These are phyloP conservation scores for Hassar affinis DNA, from an alignment of 2,113 vertebrate species.

Conservation along the genomic window DNA sequence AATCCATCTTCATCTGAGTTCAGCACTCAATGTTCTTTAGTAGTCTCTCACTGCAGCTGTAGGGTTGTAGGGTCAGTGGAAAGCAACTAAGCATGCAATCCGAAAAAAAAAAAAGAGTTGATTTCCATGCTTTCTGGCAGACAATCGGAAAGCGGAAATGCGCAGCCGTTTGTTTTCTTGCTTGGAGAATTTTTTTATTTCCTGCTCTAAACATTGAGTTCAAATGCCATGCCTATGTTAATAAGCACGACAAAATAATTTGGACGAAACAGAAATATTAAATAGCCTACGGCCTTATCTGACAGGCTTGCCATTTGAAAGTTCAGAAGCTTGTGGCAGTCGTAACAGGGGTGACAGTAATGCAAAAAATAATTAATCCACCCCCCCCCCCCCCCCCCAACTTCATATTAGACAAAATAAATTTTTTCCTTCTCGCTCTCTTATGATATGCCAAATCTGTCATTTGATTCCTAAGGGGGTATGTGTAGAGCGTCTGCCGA, in stretches of 20 bases:
- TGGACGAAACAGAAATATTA: constrained; percentile 36
- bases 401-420: neutral
- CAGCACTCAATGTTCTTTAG: constrained; percentile 13
- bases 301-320: constrained; percentile 40
- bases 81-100: neutral
- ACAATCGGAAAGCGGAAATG: neutral
- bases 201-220: constrained; percentile 25
- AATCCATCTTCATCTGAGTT: constrained; percentile 2
- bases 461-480: no score
- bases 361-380: constrained; percentile 4
- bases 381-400: neutral
- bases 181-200: constrained; percentile 32
- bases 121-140: neutral
- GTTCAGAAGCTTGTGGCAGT: constrained; percentile 23
- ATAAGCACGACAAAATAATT: constrained; percentile 44
- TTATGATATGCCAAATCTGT: no score
- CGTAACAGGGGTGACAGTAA: constrained; percentile 30
- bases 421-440: neutral
- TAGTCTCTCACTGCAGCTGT: neutral
- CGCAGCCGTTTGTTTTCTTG: constrained; percentile 6
- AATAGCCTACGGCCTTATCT: constrained; percentile 27
- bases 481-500: no score
- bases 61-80: constrained; percentile 5
- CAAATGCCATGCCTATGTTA: constrained; percentile 44
- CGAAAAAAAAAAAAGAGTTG: neutral